Base-by-base conservation (phyloP, 1,140 invertebrate species). In the Cecropterus lyciades region DNA sequence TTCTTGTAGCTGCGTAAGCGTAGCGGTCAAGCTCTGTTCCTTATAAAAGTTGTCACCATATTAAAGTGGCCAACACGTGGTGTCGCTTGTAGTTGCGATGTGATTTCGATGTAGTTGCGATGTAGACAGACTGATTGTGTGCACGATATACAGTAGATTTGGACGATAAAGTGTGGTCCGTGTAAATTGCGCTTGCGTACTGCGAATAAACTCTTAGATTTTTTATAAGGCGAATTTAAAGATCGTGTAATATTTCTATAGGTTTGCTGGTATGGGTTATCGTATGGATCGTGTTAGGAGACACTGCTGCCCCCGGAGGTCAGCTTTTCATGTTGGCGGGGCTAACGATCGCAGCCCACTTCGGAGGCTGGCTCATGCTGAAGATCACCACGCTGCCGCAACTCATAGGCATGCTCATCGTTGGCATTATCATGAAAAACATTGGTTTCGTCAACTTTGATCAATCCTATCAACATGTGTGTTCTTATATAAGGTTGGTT, bases 351-450 rank as follows among this genome's bases (percentile, higher is more conserved):
- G 95, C 94, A 5, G 96, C 96, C 0, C 94, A 97, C 87, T 95
- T 98, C 70, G 97, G 95, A 6, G 97, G 97, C 45, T 96, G 96
- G 94, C 73, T 97, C 4, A 86, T 96, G 72, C 89, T 95, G 65
- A 95, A 95, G 17, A 87, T 97, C 24, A 94, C 96, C n/a, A 96
- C 95, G 1, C 89, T 99, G 65, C 98, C 98, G 6, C 94, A 97
- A 0, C 93, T 99, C 0, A 95, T 98, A 73, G 97, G 97, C 11
- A 98, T 98, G 96, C 93, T 98, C 8, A 77, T 97, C 64, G 95
- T 96, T 16, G 97, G 97, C 60, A 94, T 98, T 30, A 70, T 97
- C 10, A 93, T 97, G 77, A 95, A 96, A 82, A 98, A 98, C 84
- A 87, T 96, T 10, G 95, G 95, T n/a, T 93, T 96, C 74, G 94